Evolutionary conservation across 1,140 invertebrate genomes (phyloP), one percentile per base, ranked within the genome.

Genomic region (Dendrolimus kikuchii): DNA sequence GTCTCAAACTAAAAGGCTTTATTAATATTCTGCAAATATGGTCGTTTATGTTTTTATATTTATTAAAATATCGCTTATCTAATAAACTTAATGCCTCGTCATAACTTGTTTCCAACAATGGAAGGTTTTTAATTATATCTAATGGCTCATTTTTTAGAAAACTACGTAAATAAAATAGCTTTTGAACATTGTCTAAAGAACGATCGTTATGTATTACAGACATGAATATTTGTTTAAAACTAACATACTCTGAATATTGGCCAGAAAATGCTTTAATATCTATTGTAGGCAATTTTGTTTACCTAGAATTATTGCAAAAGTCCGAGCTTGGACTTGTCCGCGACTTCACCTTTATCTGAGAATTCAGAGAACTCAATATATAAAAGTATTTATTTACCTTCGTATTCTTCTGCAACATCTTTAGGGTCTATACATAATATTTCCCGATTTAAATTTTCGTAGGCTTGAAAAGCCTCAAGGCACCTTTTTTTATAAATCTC

Each of bases 101-200:
- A 45, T 45, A 45, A 4, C 43, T 45, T 8, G n/a, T 8, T 45
- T 5, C 43, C 43, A 45, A 10, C n/a, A 46, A 52, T 10, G 57
- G 59, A 5, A 60, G 43, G 40, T 53, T 57, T 50, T 60, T 60
- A 5, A 60, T 56, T 6, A 60, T 10, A 48, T 60, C 54, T 36
- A n/a, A 57, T 6, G 59, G 59, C 41, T 60, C 41, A 40, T 38
- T 46, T 8, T 53, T 10, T n/a, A 60, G 40, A 10, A 49, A 60
- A 5, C 53, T 49, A 7, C 53, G 38, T 37, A 60, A 42, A 42
- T 60, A 56, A 47, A 54, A 55, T 9, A 59, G 44, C 38, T 59
- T 59, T 54, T 59, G 51, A 4, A 59, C 9, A 5, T 40, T 10
- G 46, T 53, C 51, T 1, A 59, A 5, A n/a, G 6, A 6, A n/a